Evolutionary conservation across 2,797 vertebrate genomes (phyloP), one percentile per base, ranked within the genome.

Genomic region (Chelon auratus): DNA sequence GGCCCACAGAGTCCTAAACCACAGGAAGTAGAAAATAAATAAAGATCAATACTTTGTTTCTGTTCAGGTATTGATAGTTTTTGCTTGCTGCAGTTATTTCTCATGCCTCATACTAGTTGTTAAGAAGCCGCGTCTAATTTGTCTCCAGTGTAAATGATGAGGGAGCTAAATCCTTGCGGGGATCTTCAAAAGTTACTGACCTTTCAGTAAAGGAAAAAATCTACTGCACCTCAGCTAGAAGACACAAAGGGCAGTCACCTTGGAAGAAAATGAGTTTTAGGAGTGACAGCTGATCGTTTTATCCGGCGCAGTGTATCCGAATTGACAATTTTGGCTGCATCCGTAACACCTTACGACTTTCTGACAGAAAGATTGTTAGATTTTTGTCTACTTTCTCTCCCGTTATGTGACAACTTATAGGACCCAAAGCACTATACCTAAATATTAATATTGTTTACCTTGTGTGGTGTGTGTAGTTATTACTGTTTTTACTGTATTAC

Each of bases 51-150:
- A 33, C 30, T 22, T 50, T 50, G 47, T 50, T 50, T 12, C 12
- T 22, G 3, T 1, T 12, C 18, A 13, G 48, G 11, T 50, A 18
- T 48, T 48, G n/a, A 43, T 15, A 17, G 13, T 14, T 15, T 17
- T 45, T 17, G 5, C 15, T n/a, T 45, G 6, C 2, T 18, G 47
- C 9, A 18, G 9, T 9, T 10, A 20, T 20, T 48, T 9, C 47
- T 62, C 47, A 13, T 51, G 33, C 5, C 51, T 39, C 37, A 62
- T 39, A 50, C 60, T 39, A n/a, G 9, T 51, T n/a, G 20, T 51
- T 47, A 22, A 62, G 22, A 39, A 26, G 50, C 1, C 18, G 37
- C 18, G n/a, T 20, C n/a, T 48, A 48, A 15, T 22, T 5, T 47
- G 39, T 1, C 51, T 24, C 18, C 9, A 22, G 30, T 50, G 9